Base-by-base conservation (phyloP, 2,113 vertebrate species). In the Pterocles gutturalis region DNA sequence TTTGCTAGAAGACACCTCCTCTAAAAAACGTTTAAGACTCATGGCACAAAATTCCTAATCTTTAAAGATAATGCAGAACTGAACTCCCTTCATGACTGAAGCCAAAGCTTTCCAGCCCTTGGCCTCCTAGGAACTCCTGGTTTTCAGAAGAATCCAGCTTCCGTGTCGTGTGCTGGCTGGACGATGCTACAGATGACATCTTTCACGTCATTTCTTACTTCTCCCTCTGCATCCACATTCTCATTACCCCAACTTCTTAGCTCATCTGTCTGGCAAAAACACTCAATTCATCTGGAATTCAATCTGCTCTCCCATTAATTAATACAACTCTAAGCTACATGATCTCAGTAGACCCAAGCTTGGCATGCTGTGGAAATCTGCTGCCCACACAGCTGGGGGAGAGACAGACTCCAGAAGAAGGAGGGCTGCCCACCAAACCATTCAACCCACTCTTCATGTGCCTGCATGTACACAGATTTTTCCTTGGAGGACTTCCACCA, bases 121-220 rank as follows among this genome's bases (percentile, higher is more conserved):
- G 29, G 21, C 25, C 62, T 61, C 16, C 36, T n/a, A 36, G 13
- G 5, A 36, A 26, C 14, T 9, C 25, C 49, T 28, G 12, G 2
- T 38, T 83, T 46, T 34, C 31, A 85, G 33, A 67, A 46, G 13
- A 65, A 61, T 15, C n/a, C 33, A 45, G 24, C 12, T 53, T 43
- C 31, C 43, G n/a, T 11, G 17, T 36, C 24, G 61, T 10, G 1
- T 0, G 0, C 17, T 36, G 34, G 8, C 22, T 77, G 31, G 48
- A 33, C 11, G 13, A 46, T 26, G 41, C 57, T 20, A 70, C 5
- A 8, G 24, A 20, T 67, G 20, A 48, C 45, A 41, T 9, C 33
- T 60, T 45, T 61, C 34, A 55, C 1, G 0, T 19, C 4, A 5
- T 22, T 69, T 69, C 60, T 82, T 41, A 33, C 20, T 65, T 43